These are phyloP conservation scores for Clistopyga incitator DNA, from an alignment of 2,888 invertebrate genomes.

Conservation along the genomic window DNA sequence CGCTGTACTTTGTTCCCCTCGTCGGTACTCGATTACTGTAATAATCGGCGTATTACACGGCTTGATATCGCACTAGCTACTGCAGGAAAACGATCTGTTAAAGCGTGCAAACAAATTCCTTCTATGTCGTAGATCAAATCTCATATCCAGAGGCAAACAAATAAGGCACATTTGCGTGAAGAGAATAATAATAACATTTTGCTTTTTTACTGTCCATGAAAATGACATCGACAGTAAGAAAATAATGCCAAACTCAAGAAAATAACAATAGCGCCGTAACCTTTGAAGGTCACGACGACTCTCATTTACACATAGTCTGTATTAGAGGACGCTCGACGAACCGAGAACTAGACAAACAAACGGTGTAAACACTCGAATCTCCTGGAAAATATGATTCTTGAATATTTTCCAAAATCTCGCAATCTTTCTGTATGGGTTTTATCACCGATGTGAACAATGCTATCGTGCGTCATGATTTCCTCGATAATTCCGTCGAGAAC, in stretches of 20 bases:
- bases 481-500: background rate
- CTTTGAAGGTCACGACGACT: too few species aligned
- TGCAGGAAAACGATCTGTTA: background rate
- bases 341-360: too few species aligned
- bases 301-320: too few species aligned
- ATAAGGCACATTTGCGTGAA: too few species aligned
- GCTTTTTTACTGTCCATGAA: too few species aligned
- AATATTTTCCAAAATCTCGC: background rate
- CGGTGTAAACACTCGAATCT: too few species aligned
- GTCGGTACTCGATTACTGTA: slow-evolving; percentile 2
- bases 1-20: slow-evolving; percentile 14
- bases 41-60: slow-evolving; percentile 38
- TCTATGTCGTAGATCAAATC: background rate
- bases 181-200: too few species aligned
- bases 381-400: background rate
- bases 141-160: background rate
- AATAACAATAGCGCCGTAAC: too few species aligned
- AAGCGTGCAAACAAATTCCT: background rate
- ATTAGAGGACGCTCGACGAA: too few species aligned
- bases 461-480: background rate
- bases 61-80: background rate
- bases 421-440: background rate
- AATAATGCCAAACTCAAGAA: too few species aligned
- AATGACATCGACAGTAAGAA: too few species aligned
- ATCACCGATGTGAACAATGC: background rate